Evolutionary conservation across 2,888 invertebrate genomes (phyloP), one percentile per base, ranked within the genome.

Genomic region (Tachina grossa): DNA sequence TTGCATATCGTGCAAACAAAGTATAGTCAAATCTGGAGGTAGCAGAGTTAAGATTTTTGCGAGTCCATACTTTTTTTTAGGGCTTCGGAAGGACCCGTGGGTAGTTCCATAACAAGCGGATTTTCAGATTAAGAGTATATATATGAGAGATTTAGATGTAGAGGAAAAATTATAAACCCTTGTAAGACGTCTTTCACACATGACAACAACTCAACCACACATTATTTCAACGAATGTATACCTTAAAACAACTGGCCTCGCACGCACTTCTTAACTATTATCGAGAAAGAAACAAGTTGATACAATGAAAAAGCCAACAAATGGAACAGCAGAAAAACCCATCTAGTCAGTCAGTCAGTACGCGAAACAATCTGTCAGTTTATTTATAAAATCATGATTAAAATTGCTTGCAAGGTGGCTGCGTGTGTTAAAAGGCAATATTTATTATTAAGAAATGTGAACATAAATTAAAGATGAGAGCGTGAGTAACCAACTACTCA

Each of bases 331-430:
- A 77, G 2, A 41, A 69, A 49, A 78, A 31, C 19, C 19, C 51
- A 31, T 45, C 3, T 13, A 45, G 45, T 68, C 31, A 55, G 19
- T 59, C 76, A 51, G 51, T 43, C 16, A 45, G n/a, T 11, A 16
- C 39, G 57, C 13, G 19, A 69, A 76, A 22, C 49, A 63, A 66
- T 57, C 45, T 43, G 61, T 71, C 57, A 77, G 69, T 77, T 22
- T 55, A 61, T 72, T 57, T 72, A 65, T 57, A 55, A 80, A 72
- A 81, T 81, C 77, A 81, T 72, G 72, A 75, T 68, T 81, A 57
- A 75, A 61, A 19, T 45, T 83, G 57, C 31, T 39, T 78, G 45
- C 43, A 65, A 63, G 69, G 76, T 74, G 41, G 43, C 61, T 69
- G 80, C 68, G 53, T 39, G 57, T 77, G 59, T 59, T 14, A 66